Percentiles rank a stretch among this genome's conserved stretches.
phyloP scores from a whole-genome alignment of 2,888 invertebrate species.

The Synergus gifuensis region DNA sequence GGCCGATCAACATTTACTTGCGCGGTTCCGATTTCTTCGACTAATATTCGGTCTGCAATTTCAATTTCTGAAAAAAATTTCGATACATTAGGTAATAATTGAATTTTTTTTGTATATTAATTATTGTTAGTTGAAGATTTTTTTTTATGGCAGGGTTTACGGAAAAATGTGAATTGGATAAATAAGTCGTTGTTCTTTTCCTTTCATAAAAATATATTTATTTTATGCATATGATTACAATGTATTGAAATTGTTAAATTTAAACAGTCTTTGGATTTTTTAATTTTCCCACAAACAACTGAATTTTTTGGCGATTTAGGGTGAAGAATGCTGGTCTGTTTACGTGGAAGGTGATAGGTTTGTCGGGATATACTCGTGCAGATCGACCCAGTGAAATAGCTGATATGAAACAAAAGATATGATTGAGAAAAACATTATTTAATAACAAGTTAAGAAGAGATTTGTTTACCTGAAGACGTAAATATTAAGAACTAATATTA shows the following conservation, averaged over 20 bases:
- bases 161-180: background rate
- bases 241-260: background rate
- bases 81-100: background rate
- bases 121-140: background rate
- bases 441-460: background rate
- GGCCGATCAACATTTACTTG: background rate
- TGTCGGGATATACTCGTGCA: background rate
- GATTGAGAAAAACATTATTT: background rate
- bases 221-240: slow-evolving; percentile 4
- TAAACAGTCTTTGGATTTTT: background rate
- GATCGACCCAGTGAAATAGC: slow-evolving; percentile 11
- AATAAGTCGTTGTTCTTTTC: background rate
- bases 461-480: background rate
- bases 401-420: background rate
- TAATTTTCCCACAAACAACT: slow-evolving; percentile 5
- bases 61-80: background rate
- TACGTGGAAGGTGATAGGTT: background rate
- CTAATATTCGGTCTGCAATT: background rate
- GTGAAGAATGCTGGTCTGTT: slow-evolving; percentile 13
- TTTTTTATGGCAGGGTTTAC: background rate
- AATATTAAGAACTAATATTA: background rate
- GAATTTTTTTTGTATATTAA: background rate
- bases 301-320: background rate
- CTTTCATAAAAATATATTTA: slow-evolving; percentile 1
- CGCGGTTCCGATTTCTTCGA: background rate